Percentiles rank a stretch among this genome's conserved stretches.
Conservation (phyloP, 2,797 vertebrate species). For the Cirrhinus molitorella region DNA sequence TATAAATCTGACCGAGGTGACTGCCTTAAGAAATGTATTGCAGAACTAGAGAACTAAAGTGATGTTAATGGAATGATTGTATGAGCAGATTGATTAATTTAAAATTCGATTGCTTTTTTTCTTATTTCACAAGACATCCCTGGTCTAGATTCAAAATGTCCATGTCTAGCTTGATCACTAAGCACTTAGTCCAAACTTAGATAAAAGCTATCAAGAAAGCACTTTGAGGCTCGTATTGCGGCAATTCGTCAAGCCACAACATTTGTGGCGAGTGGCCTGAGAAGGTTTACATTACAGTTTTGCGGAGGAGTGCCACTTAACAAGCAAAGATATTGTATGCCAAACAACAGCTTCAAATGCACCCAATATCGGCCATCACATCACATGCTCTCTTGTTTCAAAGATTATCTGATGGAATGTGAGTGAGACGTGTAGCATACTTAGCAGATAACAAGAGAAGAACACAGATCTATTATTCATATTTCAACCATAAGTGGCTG, state of each 20-base stretch:
- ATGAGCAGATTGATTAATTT: background rate
- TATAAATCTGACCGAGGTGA: slow-evolving; percentile 30
- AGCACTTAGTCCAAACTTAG: slow-evolving; percentile 67
- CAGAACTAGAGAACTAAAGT: background rate
- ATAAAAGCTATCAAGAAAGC: slow-evolving; percentile 77
- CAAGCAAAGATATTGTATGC: slow-evolving; percentile 72
- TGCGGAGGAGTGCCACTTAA: slow-evolving; percentile 69
- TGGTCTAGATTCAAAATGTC: slow-evolving; percentile 58
- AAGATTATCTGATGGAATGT: slow-evolving; percentile 63
- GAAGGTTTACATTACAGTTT: slow-evolving; percentile 73
- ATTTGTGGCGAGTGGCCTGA: slow-evolving; percentile 63
- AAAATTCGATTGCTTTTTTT: background rate
- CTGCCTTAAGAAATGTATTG: slow-evolving; percentile 12
- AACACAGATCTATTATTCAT: slow-evolving; percentile 64
- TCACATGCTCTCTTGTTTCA: slow-evolving; percentile 69
- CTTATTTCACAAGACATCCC: slow-evolving; percentile 55
- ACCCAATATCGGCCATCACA: slow-evolving; percentile 52
- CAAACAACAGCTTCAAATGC: slow-evolving; percentile 70
- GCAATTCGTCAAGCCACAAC: slow-evolving; percentile 72
- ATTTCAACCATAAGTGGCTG: slow-evolving; percentile 51
- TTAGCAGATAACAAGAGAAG: slow-evolving; percentile 65
- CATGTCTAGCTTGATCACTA: slow-evolving; percentile 69
- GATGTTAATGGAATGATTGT: slow-evolving; percentile 15
- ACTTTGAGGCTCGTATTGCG: slow-evolving; percentile 70
- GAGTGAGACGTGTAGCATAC: slow-evolving; percentile 62